Evolutionary conservation across 2,113 vertebrate species (phyloP).

Genomic region (Cephalopholis sonnerati): DNA sequence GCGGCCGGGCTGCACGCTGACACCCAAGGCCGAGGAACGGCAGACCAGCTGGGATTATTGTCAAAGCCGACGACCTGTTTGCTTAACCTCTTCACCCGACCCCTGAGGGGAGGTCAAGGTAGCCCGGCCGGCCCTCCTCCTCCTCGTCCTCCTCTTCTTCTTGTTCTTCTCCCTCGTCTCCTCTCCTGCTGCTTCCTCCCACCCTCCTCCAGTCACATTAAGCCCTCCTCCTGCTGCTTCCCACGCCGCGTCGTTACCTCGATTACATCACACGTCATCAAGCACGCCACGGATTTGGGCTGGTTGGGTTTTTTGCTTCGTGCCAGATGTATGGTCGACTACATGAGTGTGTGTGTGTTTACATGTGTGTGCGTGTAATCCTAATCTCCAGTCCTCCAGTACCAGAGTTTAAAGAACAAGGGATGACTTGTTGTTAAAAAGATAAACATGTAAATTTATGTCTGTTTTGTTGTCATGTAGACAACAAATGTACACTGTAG

Average conservation of each 20-base stretch:
- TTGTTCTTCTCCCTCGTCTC: conserved; percentile 13
- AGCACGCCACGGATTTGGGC: conserved; percentile 57
- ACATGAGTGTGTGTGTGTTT: not conserved
- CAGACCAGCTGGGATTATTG: conserved; percentile 67
- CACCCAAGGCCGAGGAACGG: not conserved
- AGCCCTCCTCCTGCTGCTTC: conserved; percentile 38
- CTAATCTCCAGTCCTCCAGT: conserved; percentile 24
- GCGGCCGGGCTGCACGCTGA: conserved; percentile 39
- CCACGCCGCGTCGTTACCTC: conserved; percentile 77
- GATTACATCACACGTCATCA: conserved; percentile 83
- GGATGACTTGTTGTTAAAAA: not conserved
- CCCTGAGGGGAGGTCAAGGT: conserved; percentile 67
- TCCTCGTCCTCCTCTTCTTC: conserved; percentile 1
- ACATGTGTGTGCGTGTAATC: conserved; percentile 5
- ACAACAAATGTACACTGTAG: no score
- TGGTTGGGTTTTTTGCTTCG: conserved; percentile 17
- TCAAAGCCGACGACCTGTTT: conserved; percentile 79
- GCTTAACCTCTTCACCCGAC: conserved; percentile 81
- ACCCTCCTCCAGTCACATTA: not conserved
- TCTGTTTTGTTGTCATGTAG: no score
- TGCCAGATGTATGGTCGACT: conserved; percentile 44
- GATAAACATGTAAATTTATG: not conserved
- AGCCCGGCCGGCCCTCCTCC: no score
- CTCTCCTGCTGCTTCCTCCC: conserved; percentile 39
- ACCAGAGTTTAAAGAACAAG: not conserved